These are phyloP conservation scores for Neocrepidodera transversa DNA, from an alignment of 2,888 invertebrate genomes.

Conservation along the genomic window DNA sequence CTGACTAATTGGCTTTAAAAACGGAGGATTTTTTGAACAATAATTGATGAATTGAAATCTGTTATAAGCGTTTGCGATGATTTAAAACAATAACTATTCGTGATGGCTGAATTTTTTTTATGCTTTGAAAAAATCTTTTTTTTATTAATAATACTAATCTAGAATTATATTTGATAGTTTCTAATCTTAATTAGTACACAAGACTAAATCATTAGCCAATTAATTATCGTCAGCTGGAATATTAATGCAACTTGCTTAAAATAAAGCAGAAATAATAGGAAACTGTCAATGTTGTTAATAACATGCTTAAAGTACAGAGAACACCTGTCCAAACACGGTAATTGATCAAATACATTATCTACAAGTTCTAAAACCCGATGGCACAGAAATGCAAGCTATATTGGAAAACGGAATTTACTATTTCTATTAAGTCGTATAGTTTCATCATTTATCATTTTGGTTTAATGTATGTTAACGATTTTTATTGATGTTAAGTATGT, in stretches of 20 bases:
- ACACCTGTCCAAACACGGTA: background rate
- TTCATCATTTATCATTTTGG: too few species aligned
- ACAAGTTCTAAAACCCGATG: background rate
- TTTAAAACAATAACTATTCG: background rate
- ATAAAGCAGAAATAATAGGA: background rate
- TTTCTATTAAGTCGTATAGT: background rate
- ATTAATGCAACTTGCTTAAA: background rate
- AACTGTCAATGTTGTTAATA: constrained; percentile 4
- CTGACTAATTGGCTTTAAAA: constrained; percentile 9
- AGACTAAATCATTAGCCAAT: background rate
- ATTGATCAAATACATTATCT: constrained; percentile 3
- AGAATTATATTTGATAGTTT: too few species aligned
- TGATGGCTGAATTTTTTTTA: too few species aligned
- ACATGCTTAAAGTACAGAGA: background rate
- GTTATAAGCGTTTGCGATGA: background rate
- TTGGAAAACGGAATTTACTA: background rate
- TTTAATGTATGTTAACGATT: too few species aligned
- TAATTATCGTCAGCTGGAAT: background rate
- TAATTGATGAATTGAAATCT: constrained; percentile 4
- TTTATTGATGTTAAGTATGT: too few species aligned
- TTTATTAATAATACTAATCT: too few species aligned
- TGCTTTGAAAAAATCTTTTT: too few species aligned
- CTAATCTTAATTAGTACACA: too few species aligned
- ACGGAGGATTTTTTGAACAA: constrained; percentile 9
- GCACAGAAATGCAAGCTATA: background rate